Evolutionary conservation across 1,140 invertebrate species (phyloP).

Genomic region (Solen grandis): DNA sequence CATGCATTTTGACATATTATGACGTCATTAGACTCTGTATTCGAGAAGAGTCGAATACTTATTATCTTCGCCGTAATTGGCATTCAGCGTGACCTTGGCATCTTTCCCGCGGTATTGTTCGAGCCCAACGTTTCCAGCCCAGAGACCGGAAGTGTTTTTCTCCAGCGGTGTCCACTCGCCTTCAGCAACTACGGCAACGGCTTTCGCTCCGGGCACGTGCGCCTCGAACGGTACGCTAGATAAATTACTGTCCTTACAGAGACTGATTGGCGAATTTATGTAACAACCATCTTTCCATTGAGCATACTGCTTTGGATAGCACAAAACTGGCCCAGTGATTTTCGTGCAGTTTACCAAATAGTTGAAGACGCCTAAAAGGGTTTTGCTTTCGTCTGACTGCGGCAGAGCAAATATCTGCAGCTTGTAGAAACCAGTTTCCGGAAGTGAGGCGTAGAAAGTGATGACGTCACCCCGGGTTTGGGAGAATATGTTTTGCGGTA

Average conservation of each 20-base stretch:
- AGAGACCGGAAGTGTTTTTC: conserved; percentile 60
- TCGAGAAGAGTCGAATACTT: conserved; percentile 48
- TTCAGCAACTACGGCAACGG: conserved; percentile 74
- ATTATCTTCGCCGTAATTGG: conserved; percentile 73
- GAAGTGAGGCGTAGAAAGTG: conserved; percentile 62
- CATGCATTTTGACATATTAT: too few species aligned
- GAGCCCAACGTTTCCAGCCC: conserved; percentile 70
- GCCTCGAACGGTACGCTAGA: conserved; percentile 67
- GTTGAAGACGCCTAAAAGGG: conserved; percentile 76
- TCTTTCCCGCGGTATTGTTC: conserved; percentile 58
- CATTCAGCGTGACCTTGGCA: conserved; percentile 72
- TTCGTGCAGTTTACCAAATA: conserved; percentile 70
- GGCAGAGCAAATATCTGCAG: conserved; percentile 76
- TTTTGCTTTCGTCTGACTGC: conserved; percentile 71
- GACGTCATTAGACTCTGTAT: conserved; percentile 47
- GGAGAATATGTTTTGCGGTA: conserved; percentile 74
- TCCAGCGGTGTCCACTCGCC: conserved; percentile 76
- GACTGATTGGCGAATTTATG: conserved; percentile 69
- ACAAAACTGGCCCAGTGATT: conserved; percentile 25
- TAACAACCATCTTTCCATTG: conserved; percentile 80
- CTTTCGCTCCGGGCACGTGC: conserved; percentile 68
- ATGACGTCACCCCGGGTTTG: conserved; percentile 52
- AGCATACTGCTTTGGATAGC: conserved; percentile 77
- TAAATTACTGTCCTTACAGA: conserved; percentile 52
- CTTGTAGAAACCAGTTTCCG: conserved; percentile 72